These are phyloP conservation scores for Rhinophrynus dorsalis DNA, from an alignment of 2,797 vertebrate species.

Conservation along the genomic window DNA sequence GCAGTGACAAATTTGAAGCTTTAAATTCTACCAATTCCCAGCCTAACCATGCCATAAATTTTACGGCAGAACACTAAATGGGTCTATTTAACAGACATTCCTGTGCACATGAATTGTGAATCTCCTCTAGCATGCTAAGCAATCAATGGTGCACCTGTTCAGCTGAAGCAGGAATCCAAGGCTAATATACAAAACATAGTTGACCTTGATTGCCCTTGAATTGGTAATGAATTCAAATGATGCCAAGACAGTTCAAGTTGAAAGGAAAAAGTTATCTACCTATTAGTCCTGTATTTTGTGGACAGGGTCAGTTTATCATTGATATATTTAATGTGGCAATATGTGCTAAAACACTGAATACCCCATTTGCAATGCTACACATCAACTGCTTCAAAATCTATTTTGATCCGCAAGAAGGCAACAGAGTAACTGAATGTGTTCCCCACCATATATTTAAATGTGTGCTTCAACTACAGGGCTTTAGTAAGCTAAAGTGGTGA, in stretches of 20 bases:
- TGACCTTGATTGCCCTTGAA: slow-evolving; percentile 3
- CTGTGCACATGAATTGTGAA: slow-evolving; percentile 1
- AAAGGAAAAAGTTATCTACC: not conserved
- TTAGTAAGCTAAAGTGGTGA: too few relatives aligned
- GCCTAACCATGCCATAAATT: slow-evolving; percentile 9
- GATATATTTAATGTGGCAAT: too few relatives aligned
- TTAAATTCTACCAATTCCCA: not conserved
- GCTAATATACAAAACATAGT: not conserved
- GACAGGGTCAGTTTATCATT: too few relatives aligned
- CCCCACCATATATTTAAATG: too few relatives aligned
- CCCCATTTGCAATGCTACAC: too few relatives aligned
- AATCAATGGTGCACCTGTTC: slow-evolving; percentile 8
- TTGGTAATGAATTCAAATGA: not conserved
- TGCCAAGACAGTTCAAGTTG: not conserved
- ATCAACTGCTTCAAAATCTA: too few relatives aligned
- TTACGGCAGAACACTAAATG: not conserved
- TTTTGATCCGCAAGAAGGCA: too few relatives aligned
- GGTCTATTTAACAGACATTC: not conserved
- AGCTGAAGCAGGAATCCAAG: not conserved
- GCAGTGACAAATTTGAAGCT: not conserved
- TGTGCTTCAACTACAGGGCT: too few relatives aligned
- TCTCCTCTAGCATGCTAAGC: not conserved
- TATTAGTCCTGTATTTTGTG: too few relatives aligned
- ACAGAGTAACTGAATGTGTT: too few relatives aligned
- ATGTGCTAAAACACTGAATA: too few relatives aligned